phyloP scores from a whole-genome alignment of 2,113 vertebrate species.

The Macaca nemestrina region DNA sequence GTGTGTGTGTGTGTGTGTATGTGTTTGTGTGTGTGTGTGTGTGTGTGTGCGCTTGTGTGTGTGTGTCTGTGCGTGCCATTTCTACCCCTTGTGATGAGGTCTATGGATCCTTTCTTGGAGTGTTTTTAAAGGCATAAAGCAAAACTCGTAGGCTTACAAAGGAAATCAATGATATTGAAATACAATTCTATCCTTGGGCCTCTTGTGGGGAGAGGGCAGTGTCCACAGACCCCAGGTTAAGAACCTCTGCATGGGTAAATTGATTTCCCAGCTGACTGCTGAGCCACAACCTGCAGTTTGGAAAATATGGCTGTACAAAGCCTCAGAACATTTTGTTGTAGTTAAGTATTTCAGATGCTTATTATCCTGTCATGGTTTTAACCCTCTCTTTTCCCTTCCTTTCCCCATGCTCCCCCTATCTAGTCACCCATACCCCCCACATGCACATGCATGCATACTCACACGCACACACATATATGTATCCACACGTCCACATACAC shows the following conservation, averaged over 20 bases:
- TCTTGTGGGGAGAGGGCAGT: not conserved
- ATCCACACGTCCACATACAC: not conserved
- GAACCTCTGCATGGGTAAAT: not conserved
- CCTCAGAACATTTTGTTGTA: not conserved
- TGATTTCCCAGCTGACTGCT: not conserved
- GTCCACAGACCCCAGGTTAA: not conserved
- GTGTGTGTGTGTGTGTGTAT: not conserved
- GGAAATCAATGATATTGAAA: not conserved
- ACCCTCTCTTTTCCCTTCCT: not conserved
- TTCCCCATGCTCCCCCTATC: not conserved
- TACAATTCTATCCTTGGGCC: not conserved
- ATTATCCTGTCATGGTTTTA: constrained; percentile 36
- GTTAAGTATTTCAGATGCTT: constrained; percentile 57
- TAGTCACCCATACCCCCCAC: not conserved
- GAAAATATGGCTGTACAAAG: constrained; percentile 8
- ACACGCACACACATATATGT: not conserved
- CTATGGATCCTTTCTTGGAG: not conserved
- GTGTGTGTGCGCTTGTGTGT: not conserved
- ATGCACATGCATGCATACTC: not conserved
- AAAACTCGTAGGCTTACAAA: not conserved
- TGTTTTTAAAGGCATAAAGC: constrained; percentile 21
- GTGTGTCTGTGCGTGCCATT: not conserved
- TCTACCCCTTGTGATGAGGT: not conserved
- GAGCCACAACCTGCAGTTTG: not conserved
- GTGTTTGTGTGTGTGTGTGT: not conserved